phyloP scores from a whole-genome alignment of 2,113 vertebrate genomes.

The Phalacrocorax brasilianus region DNA sequence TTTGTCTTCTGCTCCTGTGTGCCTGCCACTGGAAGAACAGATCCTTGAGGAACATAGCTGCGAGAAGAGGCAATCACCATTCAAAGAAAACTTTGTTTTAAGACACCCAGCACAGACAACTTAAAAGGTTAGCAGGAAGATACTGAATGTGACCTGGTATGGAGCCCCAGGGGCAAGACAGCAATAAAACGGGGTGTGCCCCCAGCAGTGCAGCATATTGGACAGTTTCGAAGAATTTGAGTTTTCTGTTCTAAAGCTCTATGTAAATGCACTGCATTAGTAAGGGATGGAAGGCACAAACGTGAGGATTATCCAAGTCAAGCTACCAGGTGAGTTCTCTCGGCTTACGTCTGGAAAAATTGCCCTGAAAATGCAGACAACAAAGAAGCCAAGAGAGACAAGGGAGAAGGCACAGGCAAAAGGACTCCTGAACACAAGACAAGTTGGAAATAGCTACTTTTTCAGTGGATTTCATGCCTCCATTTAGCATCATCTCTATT shows the following conservation, averaged over 20 bases:
- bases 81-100: background rate
- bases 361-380: background rate
- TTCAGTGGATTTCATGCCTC: background rate
- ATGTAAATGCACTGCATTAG: background rate
- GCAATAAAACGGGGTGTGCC: background rate
- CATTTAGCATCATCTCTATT: background rate
- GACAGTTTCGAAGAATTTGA: background rate
- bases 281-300: background rate
- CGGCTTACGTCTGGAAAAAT: background rate
- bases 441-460: background rate
- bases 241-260: background rate
- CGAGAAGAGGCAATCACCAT: background rate
- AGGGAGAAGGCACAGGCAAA: background rate
- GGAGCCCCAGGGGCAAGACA: background rate
- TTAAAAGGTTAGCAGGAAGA: background rate
- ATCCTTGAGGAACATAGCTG: background rate
- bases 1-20: background rate
- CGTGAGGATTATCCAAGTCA: background rate
- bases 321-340: background rate
- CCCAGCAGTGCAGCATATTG: background rate
- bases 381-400: background rate
- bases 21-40: background rate
- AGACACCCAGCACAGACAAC: background rate
- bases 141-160: background rate
- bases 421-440: background rate